Base-by-base conservation (phyloP, 2,888 invertebrate species). In the Synanthedon tipuliformis region DNA sequence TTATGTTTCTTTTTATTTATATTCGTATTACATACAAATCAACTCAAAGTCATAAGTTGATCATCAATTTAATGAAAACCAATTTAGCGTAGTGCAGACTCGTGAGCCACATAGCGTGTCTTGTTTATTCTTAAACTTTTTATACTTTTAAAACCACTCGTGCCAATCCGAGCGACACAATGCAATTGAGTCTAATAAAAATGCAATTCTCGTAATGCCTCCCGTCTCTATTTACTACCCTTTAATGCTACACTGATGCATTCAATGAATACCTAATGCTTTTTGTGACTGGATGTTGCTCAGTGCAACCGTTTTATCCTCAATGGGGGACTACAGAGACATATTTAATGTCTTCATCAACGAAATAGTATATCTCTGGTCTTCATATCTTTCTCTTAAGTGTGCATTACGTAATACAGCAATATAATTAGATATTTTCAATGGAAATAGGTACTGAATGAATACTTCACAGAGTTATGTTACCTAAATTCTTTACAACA, bases 181-280 rank as follows among this genome's bases (percentile, higher is more conserved):
- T 67, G 71, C 77, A 75, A 76, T 75, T 73, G 70, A 68, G 64
- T 61, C 70, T 76, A 75, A 81, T 81, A 81, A 81, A 78, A 80
- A 80, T 81, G 76, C 80, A 72, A 71, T 75, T 70, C 72, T 72
- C 76, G 80, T 82, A 74, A 72, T 73, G 65, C 73, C 62, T 68
- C 66, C 66, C 68, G 68, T 64, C 68, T 76, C 68, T 75, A 76
- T 75, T 73, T 73, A 75, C 71, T 73, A 69, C 70, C 60, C 71
- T 72, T 16, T 49, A 45, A 45, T 45, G 45, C 45, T 45, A 12
- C 45, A 45, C 45, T 12, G 45, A 45, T 75, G 79, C 79, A 80
- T 75, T 73, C 70, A 63, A 75, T 81, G 80, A 83, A 82, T 83
- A 73, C 66, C 60, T 73, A 81, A 81, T 79, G 65, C 61, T 60